Conservation (phyloP, 2,797 vertebrate species). For the Leptatherina wallacei region DNA sequence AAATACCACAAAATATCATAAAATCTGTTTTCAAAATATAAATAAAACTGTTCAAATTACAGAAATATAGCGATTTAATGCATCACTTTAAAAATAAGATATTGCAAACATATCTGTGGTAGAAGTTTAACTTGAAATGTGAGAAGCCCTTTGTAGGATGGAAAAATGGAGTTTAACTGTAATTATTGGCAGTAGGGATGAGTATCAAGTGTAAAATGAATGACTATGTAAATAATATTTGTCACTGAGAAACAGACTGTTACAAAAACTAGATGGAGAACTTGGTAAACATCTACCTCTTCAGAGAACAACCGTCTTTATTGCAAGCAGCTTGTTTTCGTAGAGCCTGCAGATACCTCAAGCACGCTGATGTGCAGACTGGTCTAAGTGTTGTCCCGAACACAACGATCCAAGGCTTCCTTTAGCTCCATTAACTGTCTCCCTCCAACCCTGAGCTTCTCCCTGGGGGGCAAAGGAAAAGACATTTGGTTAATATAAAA, state of each 20-base stretch:
- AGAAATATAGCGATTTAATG: not conserved
- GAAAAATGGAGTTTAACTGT: not conserved
- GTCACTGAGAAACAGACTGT: not conserved
- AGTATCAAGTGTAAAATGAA: not conserved
- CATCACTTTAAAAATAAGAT: not conserved
- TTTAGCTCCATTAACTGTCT: conserved; percentile 86
- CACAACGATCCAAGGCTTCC: conserved; percentile 82
- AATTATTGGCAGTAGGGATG: not conserved
- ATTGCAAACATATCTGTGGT: not conserved
- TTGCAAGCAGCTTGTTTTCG: not conserved
- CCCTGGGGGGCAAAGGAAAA: conserved; percentile 72
- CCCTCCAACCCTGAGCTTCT: conserved; percentile 85
- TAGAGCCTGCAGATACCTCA: not conserved
- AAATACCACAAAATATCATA: not conserved
- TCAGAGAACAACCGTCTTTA: not conserved
- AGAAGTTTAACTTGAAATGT: not conserved
- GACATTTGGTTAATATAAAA: not conserved
- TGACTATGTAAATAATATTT: not conserved
- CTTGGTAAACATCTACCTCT: not conserved
- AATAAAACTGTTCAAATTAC: not conserved
- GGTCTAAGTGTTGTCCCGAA: conserved; percentile 62
- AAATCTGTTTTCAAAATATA: not conserved
- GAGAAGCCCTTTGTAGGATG: not conserved
- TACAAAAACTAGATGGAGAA: not conserved
- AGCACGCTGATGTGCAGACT: conserved; percentile 33